Evolutionary conservation across 2,797 vertebrate species (phyloP), one percentile per base, ranked within the genome.

Genomic region (Eulemur mongoz): DNA sequence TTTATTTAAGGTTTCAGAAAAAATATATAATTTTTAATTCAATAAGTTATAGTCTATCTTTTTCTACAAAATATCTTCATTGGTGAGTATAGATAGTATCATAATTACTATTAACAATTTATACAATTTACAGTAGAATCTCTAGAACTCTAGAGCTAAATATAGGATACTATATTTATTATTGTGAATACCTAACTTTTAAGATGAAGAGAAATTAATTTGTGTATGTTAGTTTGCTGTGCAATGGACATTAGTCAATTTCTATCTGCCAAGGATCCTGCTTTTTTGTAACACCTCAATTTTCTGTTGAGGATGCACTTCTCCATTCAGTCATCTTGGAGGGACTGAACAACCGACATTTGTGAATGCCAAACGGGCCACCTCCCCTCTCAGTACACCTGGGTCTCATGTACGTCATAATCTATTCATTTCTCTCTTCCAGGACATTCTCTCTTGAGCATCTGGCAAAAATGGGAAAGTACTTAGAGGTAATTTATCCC

Each of bases 21-120:
- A 50, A 18, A 35, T 80, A 57, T 90, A 57, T 14, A 84, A n/a
- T 85, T 72, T 83, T 67, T 81, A 40, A 61, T 82, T 89, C 20
- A 86, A 57, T 83, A 54, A 67, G 25, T 69, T 76, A 32, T 89
- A 69, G 9, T 81, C 12, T 83, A 17, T 48, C 2, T 75, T 83
- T 67, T 54, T 81, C 15, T 67, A 38, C 22, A 61, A 84, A 35
- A 45, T 70, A 75, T 25, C 1, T 3, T 94, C 25, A 63, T 40
- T 91, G 38, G 1, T 90, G 32, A 89, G 7, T 65, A 89, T 20
- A 84, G 3, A 20, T 30, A 83, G 9, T 27, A 27, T 59, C 25
- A 27, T 59, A 59, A 81, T 73, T 45, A 50, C 20, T 57, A 57
- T 54, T 73, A 73, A 22, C 22, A 35, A 35, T 69, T 84, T 93